Evolutionary conservation across 1,140 invertebrate genomes (phyloP), one percentile per base, ranked within the genome.

Genomic region (Cotesia typhae): DNA sequence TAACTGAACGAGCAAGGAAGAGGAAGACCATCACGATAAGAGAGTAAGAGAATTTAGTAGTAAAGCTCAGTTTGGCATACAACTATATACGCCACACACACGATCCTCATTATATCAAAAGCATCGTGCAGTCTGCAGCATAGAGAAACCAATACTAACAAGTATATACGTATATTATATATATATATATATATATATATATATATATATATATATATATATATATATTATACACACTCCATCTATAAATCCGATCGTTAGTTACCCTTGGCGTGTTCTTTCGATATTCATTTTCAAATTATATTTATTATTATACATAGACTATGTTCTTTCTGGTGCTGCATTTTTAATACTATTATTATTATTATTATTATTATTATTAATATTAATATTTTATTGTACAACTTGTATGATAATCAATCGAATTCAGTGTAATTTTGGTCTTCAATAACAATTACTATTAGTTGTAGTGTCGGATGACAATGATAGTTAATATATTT

Each of bases 21-120:
- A 6, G 41, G 10, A 47, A 47, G 41, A 47, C 41, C 2, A 47
- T 7, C 2, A 28, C 28, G 28, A 28, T 28, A 28, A 28, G 28
- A 28, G 28, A 28, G 57, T 20, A 28, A 57, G 59, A 41, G 47
- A 72, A 53, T n/a, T 28, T 38, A 60, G 36, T 63, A 63, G 61
- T 37, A 61, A 51, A 28, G 66, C 5, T 14, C 10, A 4, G 14
- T 12, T n/a, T 1, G 59, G 36, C 17, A 35, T 38, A 55, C 51
- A 55, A 67, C 6, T 9, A 36, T 12, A 36, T 10, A 55, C 36
- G 17, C 70, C 66, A 74, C 80, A 80, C 78, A 83, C 78, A 81
- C 78, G 81, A 81, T 79, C 77, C 80, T 83, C 82, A 81, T 83
- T 83, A 83, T 65, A 53, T 17, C 14, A 12, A 53, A 14, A 67